Evolutionary conservation across 2,797 vertebrate species (phyloP).

Genomic region (Poliocrania exsul): DNA sequence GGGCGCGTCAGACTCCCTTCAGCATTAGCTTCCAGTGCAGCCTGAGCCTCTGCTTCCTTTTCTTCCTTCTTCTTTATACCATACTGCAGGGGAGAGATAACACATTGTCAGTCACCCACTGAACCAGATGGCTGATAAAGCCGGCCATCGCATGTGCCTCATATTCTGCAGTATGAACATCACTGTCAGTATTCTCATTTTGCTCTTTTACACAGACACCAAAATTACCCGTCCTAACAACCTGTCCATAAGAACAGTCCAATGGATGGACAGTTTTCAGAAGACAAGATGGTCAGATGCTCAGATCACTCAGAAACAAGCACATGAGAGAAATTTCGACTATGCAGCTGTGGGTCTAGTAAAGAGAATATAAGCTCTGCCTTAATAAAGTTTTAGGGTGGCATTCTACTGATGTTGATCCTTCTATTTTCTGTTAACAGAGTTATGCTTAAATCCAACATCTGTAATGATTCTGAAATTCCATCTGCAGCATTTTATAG

Average conservation of each 20-base stretch:
- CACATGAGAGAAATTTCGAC: neutral
- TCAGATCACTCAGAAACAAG: neutral
- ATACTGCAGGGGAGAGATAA: slow-evolving; percentile 76
- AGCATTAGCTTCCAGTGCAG: slow-evolving; percentile 92
- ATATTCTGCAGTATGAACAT: neutral
- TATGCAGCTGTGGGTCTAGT: accelerated
- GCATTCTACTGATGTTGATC: neutral
- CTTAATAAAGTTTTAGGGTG: neutral
- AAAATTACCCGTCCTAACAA: neutral
- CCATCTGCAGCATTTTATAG: neutral
- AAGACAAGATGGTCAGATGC: neutral
- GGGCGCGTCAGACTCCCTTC: slow-evolving; percentile 95
- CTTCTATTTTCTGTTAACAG: neutral
- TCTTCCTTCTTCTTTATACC: slow-evolving; percentile 98
- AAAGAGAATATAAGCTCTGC: neutral
- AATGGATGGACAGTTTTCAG: neutral
- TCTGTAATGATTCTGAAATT: neutral
- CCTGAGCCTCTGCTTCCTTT: slow-evolving; percentile 94
- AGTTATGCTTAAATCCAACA: neutral
- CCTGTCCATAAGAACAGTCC: accelerated
- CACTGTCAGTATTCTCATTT: neutral
- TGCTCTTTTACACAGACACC: neutral
- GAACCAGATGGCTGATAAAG: neutral
- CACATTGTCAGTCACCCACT: neutral
- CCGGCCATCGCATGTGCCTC: neutral